These are phyloP conservation scores for Cryptus armator DNA, from an alignment of 2,888 invertebrate species.

Conservation along the genomic window DNA sequence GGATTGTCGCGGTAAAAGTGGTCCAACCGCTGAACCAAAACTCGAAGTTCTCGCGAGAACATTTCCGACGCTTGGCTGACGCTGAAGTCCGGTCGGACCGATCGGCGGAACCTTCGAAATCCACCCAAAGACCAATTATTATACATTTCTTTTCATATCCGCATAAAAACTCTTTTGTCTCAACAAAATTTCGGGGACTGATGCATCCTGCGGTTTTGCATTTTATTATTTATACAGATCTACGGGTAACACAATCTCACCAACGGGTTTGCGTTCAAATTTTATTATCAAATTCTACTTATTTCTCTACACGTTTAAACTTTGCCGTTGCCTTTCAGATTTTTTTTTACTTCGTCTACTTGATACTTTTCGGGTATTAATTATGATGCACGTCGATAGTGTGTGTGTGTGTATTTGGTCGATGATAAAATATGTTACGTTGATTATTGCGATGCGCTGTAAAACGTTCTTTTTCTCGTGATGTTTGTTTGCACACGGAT, in stretches of 20 bases:
- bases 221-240: slow-evolving; percentile 15
- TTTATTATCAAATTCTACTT: slow-evolving; percentile 40
- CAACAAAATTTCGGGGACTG: not conserved
- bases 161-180: not conserved
- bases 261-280: slow-evolving; percentile 16
- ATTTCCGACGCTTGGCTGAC: slow-evolving; percentile 88
- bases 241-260: slow-evolving; percentile 8
- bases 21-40: slow-evolving; percentile 86
- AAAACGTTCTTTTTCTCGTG: not conserved
- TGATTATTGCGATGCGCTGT: slow-evolving; percentile 18
- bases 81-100: slow-evolving; percentile 86
- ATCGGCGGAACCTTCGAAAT: slow-evolving; percentile 86
- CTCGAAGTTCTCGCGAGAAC: slow-evolving; percentile 89
- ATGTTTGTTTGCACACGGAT: not conserved
- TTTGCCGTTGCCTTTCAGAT: not conserved
- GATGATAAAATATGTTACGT: slow-evolving; percentile 1
- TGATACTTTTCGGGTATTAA: slow-evolving; percentile 18
- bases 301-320: slow-evolving; percentile 28
- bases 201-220: slow-evolving; percentile 17
- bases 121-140: slow-evolving; percentile 1
- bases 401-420: not conserved
- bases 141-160: not conserved
- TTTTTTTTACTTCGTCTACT: slow-evolving; percentile 18
- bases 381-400: slow-evolving; percentile 11
- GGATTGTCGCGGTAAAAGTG: slow-evolving; percentile 77